phyloP scores from a whole-genome alignment of 92 coral and sea anemone species.

The Chrysogorgia sp. region DNA sequence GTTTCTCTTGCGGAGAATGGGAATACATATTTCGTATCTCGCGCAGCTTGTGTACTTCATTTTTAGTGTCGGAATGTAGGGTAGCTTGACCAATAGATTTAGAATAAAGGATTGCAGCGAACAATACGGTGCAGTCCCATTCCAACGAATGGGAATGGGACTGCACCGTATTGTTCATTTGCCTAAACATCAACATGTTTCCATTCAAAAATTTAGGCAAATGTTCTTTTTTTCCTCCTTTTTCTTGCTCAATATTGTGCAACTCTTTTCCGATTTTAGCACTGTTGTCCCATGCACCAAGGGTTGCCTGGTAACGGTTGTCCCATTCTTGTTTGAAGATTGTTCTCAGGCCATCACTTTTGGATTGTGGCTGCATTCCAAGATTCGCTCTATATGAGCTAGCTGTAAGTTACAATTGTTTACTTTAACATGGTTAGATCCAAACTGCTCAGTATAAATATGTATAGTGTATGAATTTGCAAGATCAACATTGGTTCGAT shows the following conservation, averaged over 20 bases:
- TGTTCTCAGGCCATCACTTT: slow-evolving; percentile 52
- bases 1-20: no score
- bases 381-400: neutral
- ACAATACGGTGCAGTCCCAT: slow-evolving; percentile 62
- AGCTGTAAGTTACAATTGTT: neutral
- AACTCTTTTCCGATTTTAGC: slow-evolving; percentile 46
- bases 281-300: slow-evolving; percentile 63
- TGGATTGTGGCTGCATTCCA: no score
- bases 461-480: no score
- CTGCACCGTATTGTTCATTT: no score
- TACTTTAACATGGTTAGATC: no score
- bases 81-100: slow-evolving; percentile 36
- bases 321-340: slow-evolving; percentile 70
- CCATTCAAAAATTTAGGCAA: slow-evolving; percentile 50
- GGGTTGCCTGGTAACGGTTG: slow-evolving; percentile 44
- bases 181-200: slow-evolving; percentile 34
- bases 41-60: slow-evolving; percentile 44
- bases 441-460: no score
- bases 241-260: slow-evolving; percentile 3
- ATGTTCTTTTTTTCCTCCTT: neutral
- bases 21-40: no score
- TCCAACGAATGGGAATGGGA: no score
- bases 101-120: slow-evolving; percentile 57
- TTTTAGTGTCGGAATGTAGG: slow-evolving; percentile 16
- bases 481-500: no score